phyloP scores from a whole-genome alignment of 2,888 invertebrate species.

The Eugnorisma glareosa region DNA sequence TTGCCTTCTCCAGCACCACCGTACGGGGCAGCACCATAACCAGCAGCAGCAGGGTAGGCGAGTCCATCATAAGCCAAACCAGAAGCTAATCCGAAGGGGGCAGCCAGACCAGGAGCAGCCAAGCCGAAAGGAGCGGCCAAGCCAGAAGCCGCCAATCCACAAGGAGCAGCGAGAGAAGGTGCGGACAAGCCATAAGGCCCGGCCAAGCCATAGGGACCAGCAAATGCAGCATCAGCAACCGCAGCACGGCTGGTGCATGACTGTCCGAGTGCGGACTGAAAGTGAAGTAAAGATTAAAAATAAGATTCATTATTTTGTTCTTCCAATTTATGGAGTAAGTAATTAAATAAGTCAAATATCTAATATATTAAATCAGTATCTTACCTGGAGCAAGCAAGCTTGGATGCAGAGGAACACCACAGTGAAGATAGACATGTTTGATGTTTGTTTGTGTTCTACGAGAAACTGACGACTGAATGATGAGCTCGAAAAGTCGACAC shows the following conservation, averaged over 20 bases:
- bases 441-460: slow-evolving; percentile 34
- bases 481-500: not conserved
- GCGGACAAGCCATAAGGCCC: not conserved
- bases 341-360: too few relatives aligned
- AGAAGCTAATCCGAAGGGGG: not conserved
- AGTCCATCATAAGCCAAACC: slow-evolving; percentile 21
- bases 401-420: slow-evolving; percentile 70
- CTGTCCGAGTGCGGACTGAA: not conserved
- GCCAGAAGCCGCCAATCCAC: not conserved
- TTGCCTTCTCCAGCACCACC: slow-evolving; percentile 59
- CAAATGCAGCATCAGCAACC: slow-evolving; percentile 15
- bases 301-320: too few relatives aligned
- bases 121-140: not conserved
- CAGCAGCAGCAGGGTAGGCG: not conserved
- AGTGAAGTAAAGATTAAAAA: too few relatives aligned
- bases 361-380: too few relatives aligned
- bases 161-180: not conserved
- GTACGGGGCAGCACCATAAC: slow-evolving; percentile 27
- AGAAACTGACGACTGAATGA: slow-evolving; percentile 45
- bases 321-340: too few relatives aligned
- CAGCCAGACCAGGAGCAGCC: not conserved
- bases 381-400: slow-evolving; percentile 69
- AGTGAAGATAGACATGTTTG: slow-evolving; percentile 69
- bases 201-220: not conserved
- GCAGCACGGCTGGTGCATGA: slow-evolving; percentile 1